Evolutionary conservation across 2,113 vertebrate genomes (phyloP).

Genomic region (Ictidomys tridecemlineatus): DNA sequence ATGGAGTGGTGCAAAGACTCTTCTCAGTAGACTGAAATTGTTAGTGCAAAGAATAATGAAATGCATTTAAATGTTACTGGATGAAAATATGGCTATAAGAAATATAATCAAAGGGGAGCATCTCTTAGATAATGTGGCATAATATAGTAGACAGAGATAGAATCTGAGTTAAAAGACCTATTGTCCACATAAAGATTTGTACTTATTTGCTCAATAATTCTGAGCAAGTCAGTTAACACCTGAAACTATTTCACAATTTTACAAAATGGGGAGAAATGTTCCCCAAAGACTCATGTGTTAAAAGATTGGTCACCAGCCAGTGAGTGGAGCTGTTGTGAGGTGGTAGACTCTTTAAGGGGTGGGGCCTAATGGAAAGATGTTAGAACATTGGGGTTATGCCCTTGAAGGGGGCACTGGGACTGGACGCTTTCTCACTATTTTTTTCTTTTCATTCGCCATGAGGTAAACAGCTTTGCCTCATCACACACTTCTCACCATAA

Average conservation of each 20-base stretch:
- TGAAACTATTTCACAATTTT: constrained; percentile 21
- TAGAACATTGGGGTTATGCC: neutral
- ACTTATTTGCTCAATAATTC: neutral
- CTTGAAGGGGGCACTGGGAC: neutral
- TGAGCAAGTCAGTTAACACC: neutral
- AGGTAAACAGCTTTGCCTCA: neutral
- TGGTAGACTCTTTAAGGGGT: neutral
- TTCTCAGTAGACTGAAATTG: neutral
- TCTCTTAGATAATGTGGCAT: neutral
- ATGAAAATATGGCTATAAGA: neutral
- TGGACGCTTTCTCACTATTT: neutral
- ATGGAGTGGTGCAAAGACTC: neutral
- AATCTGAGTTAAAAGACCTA: constrained; percentile 3
- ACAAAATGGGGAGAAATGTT: neutral
- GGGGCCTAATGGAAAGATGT: neutral
- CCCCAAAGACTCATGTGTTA: too few species aligned
- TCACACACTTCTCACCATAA: neutral
- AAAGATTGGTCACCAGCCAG: too few species aligned
- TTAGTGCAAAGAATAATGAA: constrained; percentile 27
- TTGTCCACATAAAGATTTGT: neutral
- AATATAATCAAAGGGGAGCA: neutral
- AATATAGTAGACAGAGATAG: neutral
- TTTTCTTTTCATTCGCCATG: neutral
- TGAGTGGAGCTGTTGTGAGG: neutral
- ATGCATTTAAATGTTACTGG: neutral